These are phyloP conservation scores for Drosophila lacertosa DNA, from an alignment of 1,140 invertebrate species.

Conservation along the genomic window DNA sequence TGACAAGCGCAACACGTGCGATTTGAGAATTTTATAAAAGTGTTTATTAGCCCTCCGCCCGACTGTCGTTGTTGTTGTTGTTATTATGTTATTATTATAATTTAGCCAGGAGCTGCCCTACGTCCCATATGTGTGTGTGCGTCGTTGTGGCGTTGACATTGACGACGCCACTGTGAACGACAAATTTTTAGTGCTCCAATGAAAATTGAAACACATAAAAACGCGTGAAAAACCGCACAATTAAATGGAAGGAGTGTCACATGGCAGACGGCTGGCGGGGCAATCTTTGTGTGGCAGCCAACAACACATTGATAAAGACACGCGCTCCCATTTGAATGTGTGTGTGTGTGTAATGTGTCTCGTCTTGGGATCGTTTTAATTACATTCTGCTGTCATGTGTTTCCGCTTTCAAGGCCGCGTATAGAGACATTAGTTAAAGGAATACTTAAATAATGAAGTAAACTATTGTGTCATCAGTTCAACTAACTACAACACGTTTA, in stretches of 20 bases:
- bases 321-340: background rate
- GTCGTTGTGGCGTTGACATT: conserved; percentile 47
- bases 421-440: background rate
- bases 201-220: conserved; percentile 76
- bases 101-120: conserved; percentile 28
- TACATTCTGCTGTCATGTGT: conserved; percentile 19
- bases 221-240: conserved; percentile 68
- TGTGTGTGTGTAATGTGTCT: conserved; percentile 7
- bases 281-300: conserved; percentile 15
- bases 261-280: background rate
- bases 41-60: conserved; percentile 70
- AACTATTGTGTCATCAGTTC: too few species aligned
- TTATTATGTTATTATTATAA: conserved; percentile 32
- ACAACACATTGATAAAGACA: conserved; percentile 37
- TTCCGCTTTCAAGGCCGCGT: conserved; percentile 30
- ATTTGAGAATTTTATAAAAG: conserved; percentile 78
- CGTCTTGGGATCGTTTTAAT: conserved; percentile 15
- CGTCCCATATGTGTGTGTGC: too few species aligned
- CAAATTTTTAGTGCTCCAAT: conserved; percentile 72
- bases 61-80: conserved; percentile 32
- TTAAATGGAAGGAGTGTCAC: conserved; percentile 54
- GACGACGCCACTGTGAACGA: conserved; percentile 52
- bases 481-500: too few species aligned
- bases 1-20: conserved; percentile 78
- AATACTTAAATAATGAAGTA: background rate